These are phyloP conservation scores for Iphiclides podalirius DNA, from an alignment of 2,888 invertebrate genomes.

Conservation along the genomic window DNA sequence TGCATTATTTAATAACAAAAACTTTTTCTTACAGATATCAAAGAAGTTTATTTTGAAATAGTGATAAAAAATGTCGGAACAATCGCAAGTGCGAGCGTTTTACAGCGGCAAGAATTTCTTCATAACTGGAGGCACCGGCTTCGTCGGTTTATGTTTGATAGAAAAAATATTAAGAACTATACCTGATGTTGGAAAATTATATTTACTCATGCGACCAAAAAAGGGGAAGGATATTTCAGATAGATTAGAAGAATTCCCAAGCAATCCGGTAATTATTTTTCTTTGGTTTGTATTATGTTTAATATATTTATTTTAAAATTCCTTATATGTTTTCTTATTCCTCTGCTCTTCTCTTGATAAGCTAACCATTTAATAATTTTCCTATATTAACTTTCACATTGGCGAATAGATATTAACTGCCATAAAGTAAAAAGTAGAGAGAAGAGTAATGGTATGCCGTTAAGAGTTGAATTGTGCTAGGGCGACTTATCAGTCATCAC, in stretches of 20 bases:
- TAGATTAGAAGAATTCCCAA: slow-evolving; percentile 88
- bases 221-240: slow-evolving; percentile 88
- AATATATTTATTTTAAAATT: too few species aligned
- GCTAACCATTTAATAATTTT: too few species aligned
- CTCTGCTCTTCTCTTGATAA: too few species aligned
- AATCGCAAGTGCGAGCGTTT: slow-evolving; percentile 82
- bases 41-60: not conserved
- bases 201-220: slow-evolving; percentile 92
- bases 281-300: too few species aligned
- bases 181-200: slow-evolving; percentile 85
- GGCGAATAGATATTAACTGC: too few species aligned
- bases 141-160: slow-evolving; percentile 93
- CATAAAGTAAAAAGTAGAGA: too few species aligned
- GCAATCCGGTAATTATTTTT: slow-evolving; percentile 92
- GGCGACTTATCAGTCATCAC: too few species aligned
- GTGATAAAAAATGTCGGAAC: slow-evolving; percentile 54
- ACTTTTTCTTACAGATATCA: slow-evolving; percentile 11
- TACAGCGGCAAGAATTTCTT: slow-evolving; percentile 90
- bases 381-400: too few species aligned
- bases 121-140: slow-evolving; percentile 96
- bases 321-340: too few species aligned
- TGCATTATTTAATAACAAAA: too few species aligned
- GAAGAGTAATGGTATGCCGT: too few species aligned
- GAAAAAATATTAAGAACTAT: slow-evolving; percentile 92
- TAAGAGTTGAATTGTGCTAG: too few species aligned